A percentile compares a stretch with the other conserved stretches of the same genome.
phyloP scores from a whole-genome alignment of 2,888 invertebrate species.

The Athetis lepigone region DNA sequence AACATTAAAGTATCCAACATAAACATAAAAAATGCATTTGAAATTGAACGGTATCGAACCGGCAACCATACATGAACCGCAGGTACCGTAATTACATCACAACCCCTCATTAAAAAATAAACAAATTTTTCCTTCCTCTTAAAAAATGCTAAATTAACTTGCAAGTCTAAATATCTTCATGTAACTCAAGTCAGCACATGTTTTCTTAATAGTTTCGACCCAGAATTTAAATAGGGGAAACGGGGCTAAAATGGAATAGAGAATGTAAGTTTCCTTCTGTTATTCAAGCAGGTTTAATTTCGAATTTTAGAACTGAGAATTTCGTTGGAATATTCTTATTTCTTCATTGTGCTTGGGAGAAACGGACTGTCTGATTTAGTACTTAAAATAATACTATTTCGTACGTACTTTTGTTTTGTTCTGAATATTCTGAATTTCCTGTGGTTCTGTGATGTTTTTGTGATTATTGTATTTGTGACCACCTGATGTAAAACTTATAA shows the following conservation, averaged over 20 bases:
- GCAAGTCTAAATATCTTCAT: slow-evolving; percentile 31
- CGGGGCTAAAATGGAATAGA: slow-evolving; percentile 46
- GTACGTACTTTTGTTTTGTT: slow-evolving; percentile 22
- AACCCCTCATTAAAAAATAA: not conserved
- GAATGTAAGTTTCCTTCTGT: slow-evolving; percentile 43
- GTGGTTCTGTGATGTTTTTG: no score
- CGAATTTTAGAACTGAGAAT: slow-evolving; percentile 50
- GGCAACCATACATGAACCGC: no score
- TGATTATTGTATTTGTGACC: no score
- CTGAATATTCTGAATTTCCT: slow-evolving; percentile 25
- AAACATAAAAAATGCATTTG: no score
- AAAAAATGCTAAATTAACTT: slow-evolving; percentile 30
- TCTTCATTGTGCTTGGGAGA: slow-evolving; percentile 45
- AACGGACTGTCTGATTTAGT: slow-evolving; percentile 40
- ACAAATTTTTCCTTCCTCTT: not conserved
- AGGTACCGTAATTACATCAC: no score
- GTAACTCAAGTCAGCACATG: slow-evolving; percentile 53
- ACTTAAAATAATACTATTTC: slow-evolving; percentile 36
- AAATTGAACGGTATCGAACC: no score
- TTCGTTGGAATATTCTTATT: slow-evolving; percentile 47
- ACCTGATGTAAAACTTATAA: no score
- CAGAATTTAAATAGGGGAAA: slow-evolving; percentile 58
- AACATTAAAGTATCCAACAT: no score
- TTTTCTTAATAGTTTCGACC: slow-evolving; percentile 59
- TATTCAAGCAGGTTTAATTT: slow-evolving; percentile 47